Evolutionary conservation across 2,888 invertebrate genomes (phyloP).

Genomic region (Mimachlamys varia): DNA sequence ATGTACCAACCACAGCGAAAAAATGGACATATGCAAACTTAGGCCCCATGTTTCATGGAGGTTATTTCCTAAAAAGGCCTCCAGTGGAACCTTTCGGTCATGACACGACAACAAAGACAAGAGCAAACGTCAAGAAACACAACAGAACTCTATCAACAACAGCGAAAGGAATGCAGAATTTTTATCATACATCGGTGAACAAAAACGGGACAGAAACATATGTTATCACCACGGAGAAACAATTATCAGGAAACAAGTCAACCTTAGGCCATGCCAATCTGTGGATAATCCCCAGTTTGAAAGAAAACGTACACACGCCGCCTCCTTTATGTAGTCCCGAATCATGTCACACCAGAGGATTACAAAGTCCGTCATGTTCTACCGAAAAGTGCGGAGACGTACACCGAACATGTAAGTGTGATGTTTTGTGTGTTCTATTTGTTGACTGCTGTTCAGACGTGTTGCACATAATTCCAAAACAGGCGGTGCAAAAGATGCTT

Average conservation of each 20-base stretch:
- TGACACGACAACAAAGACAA: not conserved
- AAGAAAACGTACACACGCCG: not conserved
- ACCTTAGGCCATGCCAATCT: not conserved
- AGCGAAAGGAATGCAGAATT: not conserved
- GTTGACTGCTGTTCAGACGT: not conserved
- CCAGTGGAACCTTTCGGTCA: not conserved
- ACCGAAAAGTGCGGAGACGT: not conserved
- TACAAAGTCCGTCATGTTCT: not conserved
- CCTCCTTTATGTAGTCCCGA: not conserved
- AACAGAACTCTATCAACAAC: not conserved
- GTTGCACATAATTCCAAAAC: not conserved
- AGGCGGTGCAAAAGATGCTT: not conserved
- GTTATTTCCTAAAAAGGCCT: not conserved
- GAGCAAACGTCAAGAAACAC: not conserved
- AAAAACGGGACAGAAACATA: not conserved
- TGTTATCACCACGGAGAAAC: not conserved
- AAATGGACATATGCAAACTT: too few relatives aligned
- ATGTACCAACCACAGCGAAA: too few relatives aligned
- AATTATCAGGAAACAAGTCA: not conserved
- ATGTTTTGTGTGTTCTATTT: not conserved
- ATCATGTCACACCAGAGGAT: not conserved
- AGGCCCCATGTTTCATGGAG: not conserved
- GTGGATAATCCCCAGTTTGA: not conserved
- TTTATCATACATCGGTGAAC: not conserved
- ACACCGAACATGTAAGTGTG: not conserved